Evolutionary conservation across 2,888 invertebrate genomes (phyloP), one percentile per base, ranked within the genome.

Genomic region (Lasioglossum malachurum): DNA sequence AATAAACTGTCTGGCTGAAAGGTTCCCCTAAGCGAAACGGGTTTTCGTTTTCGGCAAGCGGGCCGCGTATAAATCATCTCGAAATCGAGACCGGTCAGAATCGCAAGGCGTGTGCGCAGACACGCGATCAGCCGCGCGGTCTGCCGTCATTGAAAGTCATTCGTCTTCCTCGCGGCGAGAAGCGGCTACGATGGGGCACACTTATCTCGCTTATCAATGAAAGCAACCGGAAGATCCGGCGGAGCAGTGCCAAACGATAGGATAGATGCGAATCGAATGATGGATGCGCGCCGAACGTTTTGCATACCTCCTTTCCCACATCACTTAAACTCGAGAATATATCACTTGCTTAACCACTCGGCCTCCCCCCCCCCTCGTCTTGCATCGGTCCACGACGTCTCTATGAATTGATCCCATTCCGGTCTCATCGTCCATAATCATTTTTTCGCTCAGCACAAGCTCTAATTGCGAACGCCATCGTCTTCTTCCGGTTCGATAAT

Each of bases 291-390:
- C 57, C 89, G 72, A 88, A 86, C 90, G 87, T 87, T 88, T 89
- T 92, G 89, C 92, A 90, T 89, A 92, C 88, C 90, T 84, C 75
- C 90, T 89, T 93, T 93, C 93, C 93, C 93, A 93, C 93, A 90
- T 92, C 93, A 93, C 93, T 93, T 93, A 93, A 83, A 86, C 87
- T 80, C 49, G 83, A n/a, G 80, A 41, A 75, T 73, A 44, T 69
- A 77, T 60, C 71, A 74, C 41, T 44, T 53, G 75, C 85, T 53
- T 72, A 72, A 82, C 72, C 88, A 75, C 77, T 73, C 73, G 44
- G 23, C 14, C n/a, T 16, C 0, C 27, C 5, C 27, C 60, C n/a
- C 19, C 46, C 16, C 76, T 19, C 27, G 31, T 23, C 69, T 73
- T 53, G 35, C 78, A 53, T 71, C 78, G 67, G 75, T 57, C 77